Percentiles rank a stretch among this genome's conserved stretches.
Evolutionary conservation across 2,113 vertebrate genomes (phyloP).

Genomic region (Daboia siamensis): DNA sequence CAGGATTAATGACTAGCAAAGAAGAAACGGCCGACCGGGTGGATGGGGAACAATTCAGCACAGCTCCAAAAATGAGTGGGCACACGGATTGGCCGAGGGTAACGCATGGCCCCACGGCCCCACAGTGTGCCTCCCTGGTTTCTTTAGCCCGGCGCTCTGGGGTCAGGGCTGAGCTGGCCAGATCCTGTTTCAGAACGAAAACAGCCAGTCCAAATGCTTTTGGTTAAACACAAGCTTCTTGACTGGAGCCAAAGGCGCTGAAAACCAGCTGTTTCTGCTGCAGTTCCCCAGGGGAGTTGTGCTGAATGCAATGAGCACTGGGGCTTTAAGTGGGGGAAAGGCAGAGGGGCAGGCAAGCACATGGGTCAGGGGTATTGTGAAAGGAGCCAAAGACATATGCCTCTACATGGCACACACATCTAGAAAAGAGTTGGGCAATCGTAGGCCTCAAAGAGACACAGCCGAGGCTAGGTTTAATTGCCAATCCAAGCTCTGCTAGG

Average conservation of each 20-base stretch:
- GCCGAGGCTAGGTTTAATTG: not conserved
- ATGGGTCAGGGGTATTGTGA: not conserved
- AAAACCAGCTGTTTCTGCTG: slow-evolving; percentile 8
- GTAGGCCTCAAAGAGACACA: not conserved
- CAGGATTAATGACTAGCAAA: not conserved
- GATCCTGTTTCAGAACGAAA: slow-evolving; percentile 31
- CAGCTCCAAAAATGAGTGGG: not conserved
- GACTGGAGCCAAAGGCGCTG: slow-evolving; percentile 8
- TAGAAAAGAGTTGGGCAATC: not conserved
- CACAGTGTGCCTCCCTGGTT: not conserved
- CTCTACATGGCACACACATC: not conserved
- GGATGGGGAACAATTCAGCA: too few relatives aligned
- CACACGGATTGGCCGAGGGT: not conserved
- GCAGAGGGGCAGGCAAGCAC: not conserved
- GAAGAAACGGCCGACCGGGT: not conserved
- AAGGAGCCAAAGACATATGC: not conserved
- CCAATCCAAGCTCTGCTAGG: not conserved
- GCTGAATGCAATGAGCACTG: not conserved
- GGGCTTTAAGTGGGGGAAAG: not conserved
- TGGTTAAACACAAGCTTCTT: slow-evolving; percentile 27
- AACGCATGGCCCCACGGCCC: not conserved
- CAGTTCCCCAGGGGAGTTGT: not conserved
- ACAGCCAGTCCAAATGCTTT: slow-evolving; percentile 23
- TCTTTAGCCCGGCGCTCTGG: not conserved
- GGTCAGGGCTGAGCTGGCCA: slow-evolving; percentile 1